These are phyloP conservation scores for Lochmaea capreae DNA, from an alignment of 2,888 invertebrate species.

Conservation along the genomic window DNA sequence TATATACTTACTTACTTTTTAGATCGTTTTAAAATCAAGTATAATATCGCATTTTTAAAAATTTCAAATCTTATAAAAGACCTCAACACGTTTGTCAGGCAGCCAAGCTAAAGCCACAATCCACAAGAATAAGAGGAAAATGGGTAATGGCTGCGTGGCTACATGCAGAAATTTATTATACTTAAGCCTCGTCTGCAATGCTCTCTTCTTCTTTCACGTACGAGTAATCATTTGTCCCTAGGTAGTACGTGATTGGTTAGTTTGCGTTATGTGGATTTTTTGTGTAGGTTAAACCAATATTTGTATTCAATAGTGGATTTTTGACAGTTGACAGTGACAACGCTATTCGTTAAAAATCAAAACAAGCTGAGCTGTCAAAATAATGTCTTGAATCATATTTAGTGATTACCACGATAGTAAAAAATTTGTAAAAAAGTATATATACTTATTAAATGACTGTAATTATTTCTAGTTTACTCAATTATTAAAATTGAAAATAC, in stretches of 20 bases:
- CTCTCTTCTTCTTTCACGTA: not conserved
- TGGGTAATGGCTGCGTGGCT: slow-evolving; percentile 30
- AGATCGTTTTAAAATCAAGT: not conserved
- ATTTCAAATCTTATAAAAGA: slow-evolving; percentile 21
- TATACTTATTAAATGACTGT: slow-evolving; percentile 1
- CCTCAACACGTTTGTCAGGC: slow-evolving; percentile 28
- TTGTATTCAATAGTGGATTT: not conserved
- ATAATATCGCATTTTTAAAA: slow-evolving; percentile 14
- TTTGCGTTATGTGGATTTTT: not conserved
- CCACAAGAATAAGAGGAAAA: slow-evolving; percentile 18
- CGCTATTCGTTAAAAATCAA: not conserved
- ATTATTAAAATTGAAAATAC: not conserved
- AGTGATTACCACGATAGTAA: not conserved
- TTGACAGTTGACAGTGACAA: not conserved
- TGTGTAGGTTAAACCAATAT: not conserved
- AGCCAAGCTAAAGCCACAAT: slow-evolving; percentile 27
- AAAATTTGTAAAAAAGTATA: not conserved
- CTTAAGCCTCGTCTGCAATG: not conserved
- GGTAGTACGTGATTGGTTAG: not conserved
- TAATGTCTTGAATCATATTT: not conserved
- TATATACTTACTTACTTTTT: slow-evolving; percentile 4
- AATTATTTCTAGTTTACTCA: not conserved
- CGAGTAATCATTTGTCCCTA: not conserved
- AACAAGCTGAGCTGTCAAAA: slow-evolving; percentile 4
- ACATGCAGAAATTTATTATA: not conserved